phyloP scores from a whole-genome alignment of 1,140 invertebrate species.

The Drosophila leontia region DNA sequence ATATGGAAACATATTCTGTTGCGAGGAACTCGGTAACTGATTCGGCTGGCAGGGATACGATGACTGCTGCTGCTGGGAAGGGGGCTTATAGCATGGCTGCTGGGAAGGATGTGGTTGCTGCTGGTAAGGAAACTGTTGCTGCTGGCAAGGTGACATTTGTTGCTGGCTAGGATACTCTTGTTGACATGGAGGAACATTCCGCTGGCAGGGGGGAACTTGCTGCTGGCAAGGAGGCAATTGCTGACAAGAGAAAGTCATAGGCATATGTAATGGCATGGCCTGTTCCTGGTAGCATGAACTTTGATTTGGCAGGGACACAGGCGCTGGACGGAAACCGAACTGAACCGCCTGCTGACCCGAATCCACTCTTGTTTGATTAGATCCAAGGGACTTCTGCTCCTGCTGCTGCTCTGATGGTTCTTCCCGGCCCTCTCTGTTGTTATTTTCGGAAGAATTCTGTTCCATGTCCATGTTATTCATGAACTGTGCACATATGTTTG shows the following conservation, averaged over 20 bases:
- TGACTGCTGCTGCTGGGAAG: slow-evolving; percentile 13
- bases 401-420: neutral
- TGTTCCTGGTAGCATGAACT: neutral
- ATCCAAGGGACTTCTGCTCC: neutral
- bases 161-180: neutral
- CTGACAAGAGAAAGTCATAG: neutral
- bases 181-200: too few relatives aligned
- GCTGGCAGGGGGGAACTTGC: neutral
- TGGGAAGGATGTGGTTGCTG: neutral
- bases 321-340: slow-evolving; percentile 9
- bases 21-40: neutral
- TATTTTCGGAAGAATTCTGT: neutral
- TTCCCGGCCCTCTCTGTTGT: neutral
- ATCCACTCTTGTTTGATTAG: neutral
- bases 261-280: neutral
- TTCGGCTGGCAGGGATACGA: slow-evolving; percentile 4
- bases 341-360: neutral
- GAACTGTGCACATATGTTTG: neutral
- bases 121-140: neutral
- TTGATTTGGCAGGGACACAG: neutral
- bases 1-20: slow-evolving; percentile 18
- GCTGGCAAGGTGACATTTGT: neutral
- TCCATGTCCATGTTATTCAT: neutral
- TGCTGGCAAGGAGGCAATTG: neutral
- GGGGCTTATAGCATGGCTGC: neutral